These are phyloP conservation scores for Argynnis bischoffii DNA, from an alignment of 2,888 invertebrate species.

Conservation along the genomic window DNA sequence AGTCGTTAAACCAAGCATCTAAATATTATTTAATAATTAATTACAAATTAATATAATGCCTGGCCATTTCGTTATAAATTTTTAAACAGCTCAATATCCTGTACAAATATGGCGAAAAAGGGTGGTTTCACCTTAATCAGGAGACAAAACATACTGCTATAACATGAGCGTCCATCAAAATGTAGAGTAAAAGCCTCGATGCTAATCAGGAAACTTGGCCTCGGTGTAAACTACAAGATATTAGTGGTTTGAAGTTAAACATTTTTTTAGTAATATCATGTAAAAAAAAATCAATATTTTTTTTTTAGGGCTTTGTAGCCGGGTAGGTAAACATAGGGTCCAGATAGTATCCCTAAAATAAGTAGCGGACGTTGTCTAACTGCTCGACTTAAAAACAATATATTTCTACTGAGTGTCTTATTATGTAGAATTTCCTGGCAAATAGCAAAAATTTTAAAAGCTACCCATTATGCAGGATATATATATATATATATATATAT, in stretches of 20 bases:
- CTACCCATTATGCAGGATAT: too few relatives aligned
- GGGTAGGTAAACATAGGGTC: too few relatives aligned
- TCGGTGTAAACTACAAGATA: conserved; percentile 36
- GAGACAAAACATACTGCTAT: conserved; percentile 39
- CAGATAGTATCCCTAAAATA: too few relatives aligned
- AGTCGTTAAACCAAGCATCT: neutral
- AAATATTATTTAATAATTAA: conserved; percentile 12
- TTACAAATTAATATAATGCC: neutral
- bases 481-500: too few relatives aligned
- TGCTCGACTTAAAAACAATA: too few relatives aligned
- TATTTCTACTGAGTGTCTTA: too few relatives aligned
- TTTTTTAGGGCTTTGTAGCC: too few relatives aligned
- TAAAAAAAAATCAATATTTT: conserved; percentile 10
- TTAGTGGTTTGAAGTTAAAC: conserved; percentile 29
- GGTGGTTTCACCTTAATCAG: conserved; percentile 36
- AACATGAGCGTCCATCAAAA: conserved; percentile 58
- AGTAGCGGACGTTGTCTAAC: too few relatives aligned
- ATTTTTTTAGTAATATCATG: conserved; percentile 4
- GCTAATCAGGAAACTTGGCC: conserved; percentile 57
- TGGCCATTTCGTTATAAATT: conserved; percentile 1
- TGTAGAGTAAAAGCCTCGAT: conserved; percentile 59
- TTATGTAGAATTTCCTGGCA: too few relatives aligned
- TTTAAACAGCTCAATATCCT: conserved; percentile 15
- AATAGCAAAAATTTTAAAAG: too few relatives aligned
- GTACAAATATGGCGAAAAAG: conserved; percentile 18